A percentile compares a stretch with the other conserved stretches of the same genome.
Conservation (phyloP, 2,888 invertebrate species). For the Eupithecia insigniata region DNA sequence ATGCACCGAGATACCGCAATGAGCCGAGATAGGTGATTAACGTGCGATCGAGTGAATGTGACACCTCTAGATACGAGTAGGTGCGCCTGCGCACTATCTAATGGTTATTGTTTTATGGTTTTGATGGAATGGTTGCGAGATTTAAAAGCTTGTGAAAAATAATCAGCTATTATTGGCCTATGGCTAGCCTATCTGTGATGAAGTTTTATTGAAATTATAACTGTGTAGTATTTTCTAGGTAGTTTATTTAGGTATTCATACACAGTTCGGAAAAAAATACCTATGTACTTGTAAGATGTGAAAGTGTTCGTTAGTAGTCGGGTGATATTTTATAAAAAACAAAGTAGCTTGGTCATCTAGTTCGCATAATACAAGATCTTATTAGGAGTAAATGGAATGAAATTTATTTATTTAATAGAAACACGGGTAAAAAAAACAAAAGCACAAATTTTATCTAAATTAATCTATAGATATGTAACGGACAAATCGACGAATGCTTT, state of each 20-base stretch:
- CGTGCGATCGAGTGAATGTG: slow-evolving; percentile 26
- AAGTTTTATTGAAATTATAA: background rate
- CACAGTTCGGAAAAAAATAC: too few species aligned
- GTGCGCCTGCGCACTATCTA: background rate
- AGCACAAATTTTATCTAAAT: too few species aligned
- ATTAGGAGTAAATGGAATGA: too few species aligned
- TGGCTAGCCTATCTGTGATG: background rate
- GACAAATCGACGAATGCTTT: too few species aligned
- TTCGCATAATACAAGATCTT: background rate
- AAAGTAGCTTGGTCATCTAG: background rate
- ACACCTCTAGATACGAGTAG: background rate
- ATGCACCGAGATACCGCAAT: slow-evolving; percentile 39
- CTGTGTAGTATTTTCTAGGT: background rate
- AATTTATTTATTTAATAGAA: too few species aligned
- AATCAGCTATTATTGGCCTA: background rate
- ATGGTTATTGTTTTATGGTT: slow-evolving; percentile 27
- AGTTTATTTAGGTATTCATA: background rate
- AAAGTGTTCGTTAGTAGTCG: too few species aligned
- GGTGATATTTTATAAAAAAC: too few species aligned
- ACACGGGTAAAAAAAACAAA: too few species aligned
- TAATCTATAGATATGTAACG: too few species aligned
- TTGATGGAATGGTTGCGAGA: background rate
- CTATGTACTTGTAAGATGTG: too few species aligned
- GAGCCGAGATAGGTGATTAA: slow-evolving; percentile 30
- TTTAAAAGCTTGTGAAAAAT: slow-evolving; percentile 4